Evolutionary conservation across 2,888 invertebrate genomes (phyloP), one percentile per base, ranked within the genome.

Genomic region (Drosophila crucigera): DNA sequence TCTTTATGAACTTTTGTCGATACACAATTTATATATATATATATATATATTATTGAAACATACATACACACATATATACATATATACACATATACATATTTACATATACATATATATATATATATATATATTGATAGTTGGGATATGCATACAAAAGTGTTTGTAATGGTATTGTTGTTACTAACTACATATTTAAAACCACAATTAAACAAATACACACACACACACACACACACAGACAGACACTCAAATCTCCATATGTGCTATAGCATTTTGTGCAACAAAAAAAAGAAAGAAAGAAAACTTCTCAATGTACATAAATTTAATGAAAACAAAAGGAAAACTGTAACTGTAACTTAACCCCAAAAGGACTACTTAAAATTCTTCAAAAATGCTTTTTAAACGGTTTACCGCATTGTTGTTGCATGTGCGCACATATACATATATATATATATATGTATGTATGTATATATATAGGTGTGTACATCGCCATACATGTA

Each of bases 221-320:
- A 49, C 39, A 68, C 47, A 66, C 50, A 64, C 39, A 68, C 35
- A 68, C 25, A 43, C 60, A 68, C 60, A 73, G 49, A 76, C 33
- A 68, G 47, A 47, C 47, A 47, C 47, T 47, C 47, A 81, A 74
- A 78, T 84, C 86, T 89, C 86, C 86, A 89, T 78, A 83, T 81
- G 86, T 88, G 89, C 89, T 88, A 84, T 84, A 88, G 70, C 76
- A 76, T 67, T 78, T 78, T 73, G 71, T 80, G 71, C 78, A 83
- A 68, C 63, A 75, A 78, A 69, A 64, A 30, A 30, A 30, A 6
- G 6, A 30, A 30, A 6, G 6, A n/a, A 33, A 9, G 16, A 64
- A n/a, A 25, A 16, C 58, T 62, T 76, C 72, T 80, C 74, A 64
- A 75, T 78, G 68, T 79, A 80, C 60, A 80, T 73, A 77, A 53